Evolutionary conservation across 1,140 invertebrate genomes (phyloP).

Genomic region (Stratiolaelaps scimitus): DNA sequence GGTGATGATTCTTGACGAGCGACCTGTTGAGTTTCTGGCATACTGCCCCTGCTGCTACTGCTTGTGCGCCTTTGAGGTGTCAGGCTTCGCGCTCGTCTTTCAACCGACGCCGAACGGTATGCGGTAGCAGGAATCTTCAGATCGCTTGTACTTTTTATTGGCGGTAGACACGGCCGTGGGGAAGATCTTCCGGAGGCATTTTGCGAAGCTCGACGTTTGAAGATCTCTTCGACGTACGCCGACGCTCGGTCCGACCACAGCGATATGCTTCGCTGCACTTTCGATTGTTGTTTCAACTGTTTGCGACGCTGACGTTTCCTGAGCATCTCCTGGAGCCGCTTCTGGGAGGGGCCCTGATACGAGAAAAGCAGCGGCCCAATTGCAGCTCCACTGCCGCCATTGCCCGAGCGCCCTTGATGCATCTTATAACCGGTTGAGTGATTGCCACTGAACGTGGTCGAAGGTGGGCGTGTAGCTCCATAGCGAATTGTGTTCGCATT

Average conservation of each 20-base stretch:
- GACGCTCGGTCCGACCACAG: conserved; percentile 16
- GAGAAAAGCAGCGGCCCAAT: conserved; percentile 18
- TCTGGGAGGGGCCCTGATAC: conserved; percentile 24
- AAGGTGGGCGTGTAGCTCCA: too few species aligned
- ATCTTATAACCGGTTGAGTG: too few species aligned
- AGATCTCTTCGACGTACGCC: conserved; percentile 11
- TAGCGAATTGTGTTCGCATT: too few species aligned
- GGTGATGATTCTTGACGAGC: too few species aligned
- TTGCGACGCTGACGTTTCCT: conserved; percentile 22
- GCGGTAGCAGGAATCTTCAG: conserved; percentile 10
- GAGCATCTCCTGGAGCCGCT: conserved; percentile 19
- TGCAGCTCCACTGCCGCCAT: not conserved
- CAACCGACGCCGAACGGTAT: not conserved
- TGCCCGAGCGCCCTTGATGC: too few species aligned
- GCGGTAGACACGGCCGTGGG: too few species aligned
- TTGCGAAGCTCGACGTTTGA: not conserved
- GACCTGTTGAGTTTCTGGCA: not conserved
- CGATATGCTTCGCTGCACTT: conserved; percentile 15
- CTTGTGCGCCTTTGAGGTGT: too few species aligned
- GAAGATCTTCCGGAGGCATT: too few species aligned
- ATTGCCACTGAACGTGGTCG: too few species aligned
- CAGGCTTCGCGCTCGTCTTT: not conserved
- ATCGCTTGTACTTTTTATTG: conserved; percentile 5
- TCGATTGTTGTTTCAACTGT: conserved; percentile 23
- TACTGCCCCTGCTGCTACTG: too few species aligned